Conservation (phyloP, 2,113 vertebrate genomes). For the Toxotes jaculatrix region DNA sequence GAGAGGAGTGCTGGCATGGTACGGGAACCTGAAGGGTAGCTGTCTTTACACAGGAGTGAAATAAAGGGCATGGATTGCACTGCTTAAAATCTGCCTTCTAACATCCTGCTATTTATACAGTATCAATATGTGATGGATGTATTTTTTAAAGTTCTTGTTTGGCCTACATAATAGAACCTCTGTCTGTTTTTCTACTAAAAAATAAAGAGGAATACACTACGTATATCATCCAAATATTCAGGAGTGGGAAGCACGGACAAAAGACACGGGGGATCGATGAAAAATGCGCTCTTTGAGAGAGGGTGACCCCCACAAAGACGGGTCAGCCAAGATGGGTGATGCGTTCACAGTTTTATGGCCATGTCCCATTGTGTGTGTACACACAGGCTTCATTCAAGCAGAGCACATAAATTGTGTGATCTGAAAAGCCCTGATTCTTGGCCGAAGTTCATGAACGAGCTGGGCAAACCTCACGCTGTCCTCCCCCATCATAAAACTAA, state of each 20-base stretch:
- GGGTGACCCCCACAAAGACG: slow-evolving; percentile 34
- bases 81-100: neutral
- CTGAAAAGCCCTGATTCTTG: slow-evolving; percentile 68
- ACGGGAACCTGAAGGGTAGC: slow-evolving; percentile 38
- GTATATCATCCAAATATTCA: neutral
- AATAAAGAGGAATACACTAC: neutral
- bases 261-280: slow-evolving; percentile 19
- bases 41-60: slow-evolving; percentile 30
- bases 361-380: slow-evolving; percentile 55
- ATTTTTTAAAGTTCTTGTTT: neutral
- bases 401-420: slow-evolving; percentile 62
- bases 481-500: slow-evolving; percentile 63
- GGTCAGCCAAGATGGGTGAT: slow-evolving; percentile 51
- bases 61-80: slow-evolving; percentile 23
- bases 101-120: neutral
- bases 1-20: slow-evolving; percentile 43
- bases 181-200: slow-evolving; percentile 5
- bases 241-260: slow-evolving; percentile 6
- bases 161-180: neutral
- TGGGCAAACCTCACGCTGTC: slow-evolving; percentile 48
- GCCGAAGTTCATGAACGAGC: slow-evolving; percentile 67
- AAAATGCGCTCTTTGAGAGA: slow-evolving; percentile 45
- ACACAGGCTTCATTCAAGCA: slow-evolving; percentile 69
- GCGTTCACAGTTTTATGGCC: slow-evolving; percentile 56
- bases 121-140: neutral